Conservation (phyloP, 2,797 vertebrate genomes). For the Notoglanidium macrostoma region DNA sequence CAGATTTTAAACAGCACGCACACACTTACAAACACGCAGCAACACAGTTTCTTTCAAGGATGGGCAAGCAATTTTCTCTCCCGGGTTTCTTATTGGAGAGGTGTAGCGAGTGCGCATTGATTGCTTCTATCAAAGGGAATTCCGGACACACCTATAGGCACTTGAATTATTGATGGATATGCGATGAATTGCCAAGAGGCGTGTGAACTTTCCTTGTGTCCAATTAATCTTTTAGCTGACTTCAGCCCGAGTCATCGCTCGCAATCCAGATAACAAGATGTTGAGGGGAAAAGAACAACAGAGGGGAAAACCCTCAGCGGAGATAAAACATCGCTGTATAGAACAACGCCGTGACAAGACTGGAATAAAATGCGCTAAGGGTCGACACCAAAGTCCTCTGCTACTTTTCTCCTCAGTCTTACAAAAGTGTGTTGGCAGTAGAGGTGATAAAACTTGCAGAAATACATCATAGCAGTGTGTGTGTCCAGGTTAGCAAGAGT, state of each 20-base stretch:
- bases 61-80: slow-evolving; percentile 54
- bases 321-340: slow-evolving; percentile 47
- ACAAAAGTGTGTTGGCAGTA: not conserved
- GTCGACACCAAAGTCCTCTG: slow-evolving; percentile 27
- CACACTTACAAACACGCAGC: slow-evolving; percentile 24
- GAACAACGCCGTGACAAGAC: slow-evolving; percentile 23
- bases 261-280: slow-evolving; percentile 75
- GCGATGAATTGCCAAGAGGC: slow-evolving; percentile 65
- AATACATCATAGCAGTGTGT: not conserved
- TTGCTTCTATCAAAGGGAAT: slow-evolving; percentile 75
- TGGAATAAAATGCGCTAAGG: slow-evolving; percentile 34
- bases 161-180: slow-evolving; percentile 77
- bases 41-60: slow-evolving; percentile 54
- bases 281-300: slow-evolving; percentile 59
- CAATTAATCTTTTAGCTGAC: slow-evolving; percentile 83
- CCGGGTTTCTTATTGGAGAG: slow-evolving; percentile 56
- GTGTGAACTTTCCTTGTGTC: slow-evolving; percentile 76
- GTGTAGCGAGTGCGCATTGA: slow-evolving; percentile 67
- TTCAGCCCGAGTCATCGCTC: slow-evolving; percentile 68
- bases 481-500: not conserved
- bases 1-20: slow-evolving; percentile 34
- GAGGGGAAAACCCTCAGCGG: slow-evolving; percentile 38
- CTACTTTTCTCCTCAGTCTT: slow-evolving; percentile 24
- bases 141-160: slow-evolving; percentile 67
- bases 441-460: not conserved